Evolutionary conservation across 1,140 invertebrate species (phyloP), one percentile per base, ranked within the genome.

Genomic region (Homalodisca vitripennis): DNA sequence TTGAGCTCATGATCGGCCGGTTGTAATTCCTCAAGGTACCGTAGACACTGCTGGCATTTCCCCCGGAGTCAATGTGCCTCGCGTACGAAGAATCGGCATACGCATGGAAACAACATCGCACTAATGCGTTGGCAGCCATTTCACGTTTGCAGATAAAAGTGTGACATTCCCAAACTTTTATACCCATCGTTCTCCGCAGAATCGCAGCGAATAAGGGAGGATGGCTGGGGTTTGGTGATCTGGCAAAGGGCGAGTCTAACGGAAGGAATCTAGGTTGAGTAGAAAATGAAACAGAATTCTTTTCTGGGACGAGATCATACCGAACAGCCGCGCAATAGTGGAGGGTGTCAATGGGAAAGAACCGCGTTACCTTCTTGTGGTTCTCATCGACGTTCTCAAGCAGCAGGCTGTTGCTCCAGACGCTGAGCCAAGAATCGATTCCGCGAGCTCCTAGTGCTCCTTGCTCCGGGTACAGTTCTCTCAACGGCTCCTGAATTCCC

Each of bases 161-260:
- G 82, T 99, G 97, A 84, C 98, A 99, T 82, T 99, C 98, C 13
- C 99, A 84, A 17, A 99, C 95, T 83, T 98, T 99, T 73, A 98
- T 97, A n/a, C 98, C 97, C 10, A 93, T 93, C 1, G 96, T 98
- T 47, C 97, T 86, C 31, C 97, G 85, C 48, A 98, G 82, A 57
- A 99, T 98, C 67, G 95, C 95, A 31, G 97, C 95, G 81, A 99
- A 99, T 48, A 99, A 86, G 10, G 98, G 97, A 46, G 98, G 98
- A 77, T 94, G 91, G 64, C 89, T 88, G 48, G 87, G 84, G 71
- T 89, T 94, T 26, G 92, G 95, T 67, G 90, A 90, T 47, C 94
- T 84, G 0, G 95, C 94, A 80, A 98, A 98, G 12, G 96, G 96
- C 53, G 95, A 97, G 79, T 98, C 97, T 71, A 99, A 80, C 0